These are phyloP conservation scores for Heterotilapia buettikoferi DNA, from an alignment of 2,113 vertebrate species.

Conservation along the genomic window DNA sequence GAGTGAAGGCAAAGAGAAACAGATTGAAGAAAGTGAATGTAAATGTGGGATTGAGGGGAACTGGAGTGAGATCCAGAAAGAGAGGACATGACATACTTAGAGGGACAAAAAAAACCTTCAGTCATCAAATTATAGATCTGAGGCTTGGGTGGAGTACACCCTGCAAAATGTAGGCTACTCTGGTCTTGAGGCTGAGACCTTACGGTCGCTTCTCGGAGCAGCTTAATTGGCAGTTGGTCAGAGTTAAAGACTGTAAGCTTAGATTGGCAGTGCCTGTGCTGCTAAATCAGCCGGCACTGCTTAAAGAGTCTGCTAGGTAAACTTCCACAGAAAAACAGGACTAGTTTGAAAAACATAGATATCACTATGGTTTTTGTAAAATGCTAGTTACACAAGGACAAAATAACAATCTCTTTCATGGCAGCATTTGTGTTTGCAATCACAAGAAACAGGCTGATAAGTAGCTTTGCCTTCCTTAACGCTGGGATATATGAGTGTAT, in stretches of 20 bases:
- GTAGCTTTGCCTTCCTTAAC: background rate
- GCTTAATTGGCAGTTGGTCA: conserved; percentile 73
- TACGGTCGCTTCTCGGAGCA: conserved; percentile 36
- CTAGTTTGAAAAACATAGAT: background rate
- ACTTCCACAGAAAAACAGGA: background rate
- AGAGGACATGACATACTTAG: conserved; percentile 39
- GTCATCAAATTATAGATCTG: conserved; percentile 67
- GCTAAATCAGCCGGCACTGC: background rate
- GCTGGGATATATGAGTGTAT: background rate
- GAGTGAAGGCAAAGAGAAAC: background rate
- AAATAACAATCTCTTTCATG: background rate
- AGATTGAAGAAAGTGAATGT: background rate
- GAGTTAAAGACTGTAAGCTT: conserved; percentile 56
- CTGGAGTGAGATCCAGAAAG: conserved; percentile 5
- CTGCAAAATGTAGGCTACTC: conserved; percentile 56
- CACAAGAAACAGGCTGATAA: background rate
- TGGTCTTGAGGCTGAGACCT: conserved; percentile 43
- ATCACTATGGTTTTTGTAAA: background rate
- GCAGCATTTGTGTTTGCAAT: background rate
- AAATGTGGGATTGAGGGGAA: background rate
- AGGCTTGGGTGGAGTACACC: conserved; percentile 60
- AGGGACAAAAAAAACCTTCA: conserved; percentile 52
- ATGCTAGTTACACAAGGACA: background rate
- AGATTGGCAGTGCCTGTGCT: conserved; percentile 37
- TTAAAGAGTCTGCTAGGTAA: background rate